phyloP scores from a whole-genome alignment of 1,140 invertebrate genomes.

The Drosophila sproati region DNA sequence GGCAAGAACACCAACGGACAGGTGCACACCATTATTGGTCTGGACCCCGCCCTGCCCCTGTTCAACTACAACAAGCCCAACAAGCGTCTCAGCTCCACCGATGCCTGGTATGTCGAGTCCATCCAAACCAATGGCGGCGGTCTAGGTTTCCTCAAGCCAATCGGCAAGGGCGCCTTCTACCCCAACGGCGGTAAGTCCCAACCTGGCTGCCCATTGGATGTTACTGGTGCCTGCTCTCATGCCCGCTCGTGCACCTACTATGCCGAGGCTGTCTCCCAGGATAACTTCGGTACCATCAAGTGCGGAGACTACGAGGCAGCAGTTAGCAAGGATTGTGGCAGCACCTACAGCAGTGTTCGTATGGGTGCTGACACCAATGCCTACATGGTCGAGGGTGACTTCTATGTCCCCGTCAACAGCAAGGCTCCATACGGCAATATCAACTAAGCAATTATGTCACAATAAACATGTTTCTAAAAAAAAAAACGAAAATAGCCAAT shows the following conservation, averaged over 20 bases:
- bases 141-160: slow-evolving; percentile 85
- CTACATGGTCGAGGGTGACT: slow-evolving; percentile 75
- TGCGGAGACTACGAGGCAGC: slow-evolving; percentile 57
- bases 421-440: slow-evolving; percentile 79
- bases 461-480: slow-evolving; percentile 34
- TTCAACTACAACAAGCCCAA: slow-evolving; percentile 70
- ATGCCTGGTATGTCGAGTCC: slow-evolving; percentile 76
- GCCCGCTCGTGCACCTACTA: slow-evolving; percentile 86
- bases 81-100: slow-evolving; percentile 83
- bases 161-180: slow-evolving; percentile 86
- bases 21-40: slow-evolving; percentile 78
- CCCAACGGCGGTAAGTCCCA: slow-evolving; percentile 85
- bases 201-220: slow-evolving; percentile 85
- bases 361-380: slow-evolving; percentile 83
- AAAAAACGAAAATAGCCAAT: not conserved
- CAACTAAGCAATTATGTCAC: slow-evolving; percentile 42
- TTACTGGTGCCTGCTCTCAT: slow-evolving; percentile 85
- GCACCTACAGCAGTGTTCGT: slow-evolving; percentile 69
- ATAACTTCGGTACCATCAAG: slow-evolving; percentile 68
- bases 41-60: slow-evolving; percentile 85
- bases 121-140: slow-evolving; percentile 87
- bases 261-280: slow-evolving; percentile 84
- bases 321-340: slow-evolving; percentile 54
- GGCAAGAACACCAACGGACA: slow-evolving; percentile 80
- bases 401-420: slow-evolving; percentile 69